Evolutionary conservation across 2,888 invertebrate genomes (phyloP), one percentile per base, ranked within the genome.

Genomic region (Branchinecta sandiegonensis): DNA sequence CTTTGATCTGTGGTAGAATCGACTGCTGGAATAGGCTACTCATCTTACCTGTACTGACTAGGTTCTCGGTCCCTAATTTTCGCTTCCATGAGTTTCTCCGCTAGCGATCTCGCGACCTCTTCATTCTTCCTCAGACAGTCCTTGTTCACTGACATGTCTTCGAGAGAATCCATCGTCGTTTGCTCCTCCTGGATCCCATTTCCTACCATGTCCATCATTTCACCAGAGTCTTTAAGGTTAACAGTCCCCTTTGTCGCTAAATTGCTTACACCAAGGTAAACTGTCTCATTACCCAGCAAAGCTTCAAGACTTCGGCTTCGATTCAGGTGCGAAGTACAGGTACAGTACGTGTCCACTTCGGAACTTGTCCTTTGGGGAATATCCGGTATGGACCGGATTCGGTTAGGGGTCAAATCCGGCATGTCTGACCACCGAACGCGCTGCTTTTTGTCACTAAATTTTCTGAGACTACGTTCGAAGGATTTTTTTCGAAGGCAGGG

Each of bases 351-450:
- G 8, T 56, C 63, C n/a, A 56, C 9, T 37, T 37, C 37, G 37
- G 6, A 37, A 37, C 37, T 37, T 37, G 37, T 37, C 37, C 37
- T 4, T 4, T 37, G 37, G 37, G 37, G 37, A 37, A 37, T 37
- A 37, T 37, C 37, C 37, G 37, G 37, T 37, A 37, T 37, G 37
- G 37, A 37, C 37, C 37, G 37, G 37, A 37, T 37, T 10, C 63
- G 63, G 10, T n/a, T n/a, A 17, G 63, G 63, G 10, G n/a, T 56
- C 8, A 56, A 56, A 23, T 56, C 63, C n/a, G 63, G 63, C 63
- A 56, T 56, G 11, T 56, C 63, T 56, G 63, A 56, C 63, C 63
- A 56, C 23, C 63, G n/a, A 17, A 56, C 63, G n/a, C 63, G 63
- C 23, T n/a, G 23, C 23, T 56, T 56, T 56, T 56, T 56, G 63